Conservation (phyloP, 2,888 invertebrate species). For the Rotaria sp. region DNA sequence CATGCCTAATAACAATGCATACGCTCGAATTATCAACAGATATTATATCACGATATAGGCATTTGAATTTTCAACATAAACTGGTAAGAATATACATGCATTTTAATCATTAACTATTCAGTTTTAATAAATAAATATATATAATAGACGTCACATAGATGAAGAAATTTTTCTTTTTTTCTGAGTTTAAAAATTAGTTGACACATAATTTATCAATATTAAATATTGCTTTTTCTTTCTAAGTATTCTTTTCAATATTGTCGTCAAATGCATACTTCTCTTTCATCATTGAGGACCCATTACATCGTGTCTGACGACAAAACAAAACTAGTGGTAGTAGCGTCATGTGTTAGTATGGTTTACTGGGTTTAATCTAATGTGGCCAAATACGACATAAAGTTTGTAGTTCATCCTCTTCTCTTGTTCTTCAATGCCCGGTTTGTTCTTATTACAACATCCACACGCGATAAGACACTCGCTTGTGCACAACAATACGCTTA, state of each 20-base stretch:
- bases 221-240: background rate
- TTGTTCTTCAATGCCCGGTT: background rate
- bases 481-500: background rate
- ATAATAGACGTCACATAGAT: background rate
- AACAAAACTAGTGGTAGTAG: background rate
- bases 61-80: background rate
- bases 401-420: background rate
- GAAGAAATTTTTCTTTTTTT: background rate
- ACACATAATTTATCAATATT: background rate
- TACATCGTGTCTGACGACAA: background rate
- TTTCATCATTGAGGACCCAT: background rate
- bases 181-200: background rate
- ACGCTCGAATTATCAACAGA: background rate
- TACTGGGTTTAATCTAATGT: background rate
- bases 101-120: background rate
- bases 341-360: background rate
- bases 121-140: background rate
- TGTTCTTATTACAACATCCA: background rate
- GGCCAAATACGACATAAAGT: background rate
- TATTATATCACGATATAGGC: background rate
- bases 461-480: background rate
- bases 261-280: background rate
- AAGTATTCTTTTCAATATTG: background rate
- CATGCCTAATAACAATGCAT: background rate
- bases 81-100: background rate